A percentile compares a stretch with the other conserved stretches of the same genome.
phyloP scores from a whole-genome alignment of 2,888 invertebrate species.

The Cerceris rybyensis region DNA sequence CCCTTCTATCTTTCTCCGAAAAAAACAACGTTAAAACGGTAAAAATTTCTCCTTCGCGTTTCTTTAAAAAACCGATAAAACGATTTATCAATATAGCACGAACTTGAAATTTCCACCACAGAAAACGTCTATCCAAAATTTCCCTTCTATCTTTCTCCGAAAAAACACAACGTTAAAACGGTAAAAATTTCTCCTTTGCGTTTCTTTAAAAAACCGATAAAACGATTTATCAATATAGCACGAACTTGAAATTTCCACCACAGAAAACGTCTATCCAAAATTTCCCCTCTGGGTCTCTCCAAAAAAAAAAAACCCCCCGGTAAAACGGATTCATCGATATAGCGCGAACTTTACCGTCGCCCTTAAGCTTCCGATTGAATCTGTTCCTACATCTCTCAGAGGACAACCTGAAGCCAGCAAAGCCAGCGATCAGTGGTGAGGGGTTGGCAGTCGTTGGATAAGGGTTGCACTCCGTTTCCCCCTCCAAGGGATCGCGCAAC shows the following conservation, averaged over 20 bases:
- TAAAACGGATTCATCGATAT: slow-evolving; percentile 13
- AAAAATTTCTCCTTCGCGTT: too few relatives aligned
- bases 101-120: slow-evolving; percentile 7
- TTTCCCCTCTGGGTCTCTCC: slow-evolving; percentile 1
- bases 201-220: too few relatives aligned
- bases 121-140: not conserved
- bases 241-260: too few relatives aligned
- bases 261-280: too few relatives aligned
- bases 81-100: slow-evolving; percentile 8
- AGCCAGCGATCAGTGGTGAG: slow-evolving; percentile 44
- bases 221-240: too few relatives aligned
- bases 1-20: too few relatives aligned
- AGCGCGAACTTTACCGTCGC: slow-evolving; percentile 58
- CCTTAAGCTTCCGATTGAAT: slow-evolving; percentile 71
- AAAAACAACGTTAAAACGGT: too few relatives aligned
- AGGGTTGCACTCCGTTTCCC: slow-evolving; percentile 60
- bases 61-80: too few relatives aligned
- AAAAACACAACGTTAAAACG: too few relatives aligned
- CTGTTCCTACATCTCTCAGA: slow-evolving; percentile 72
- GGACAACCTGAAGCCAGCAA: slow-evolving; percentile 65
- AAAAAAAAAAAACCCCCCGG: not conserved
- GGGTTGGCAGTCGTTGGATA: slow-evolving; percentile 59
- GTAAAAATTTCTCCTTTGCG: too few relatives aligned
- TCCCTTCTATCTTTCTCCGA: too few relatives aligned
- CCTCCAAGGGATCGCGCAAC: slow-evolving; percentile 65